Base-by-base conservation (phyloP, 1,140 invertebrate genomes). In the Drosophila rhopaloa region DNA sequence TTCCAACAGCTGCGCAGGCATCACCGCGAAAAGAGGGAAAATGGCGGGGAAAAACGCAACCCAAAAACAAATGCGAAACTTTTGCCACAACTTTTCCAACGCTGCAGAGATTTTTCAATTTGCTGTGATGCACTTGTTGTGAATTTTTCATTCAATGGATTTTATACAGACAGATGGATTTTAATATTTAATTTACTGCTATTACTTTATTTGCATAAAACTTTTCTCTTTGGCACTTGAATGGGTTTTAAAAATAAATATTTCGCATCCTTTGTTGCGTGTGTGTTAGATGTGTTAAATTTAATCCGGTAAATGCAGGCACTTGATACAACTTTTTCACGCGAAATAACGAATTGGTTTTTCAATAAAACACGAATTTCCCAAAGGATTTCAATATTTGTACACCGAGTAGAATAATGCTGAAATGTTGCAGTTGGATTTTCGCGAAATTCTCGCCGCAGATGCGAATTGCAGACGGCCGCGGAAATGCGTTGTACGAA, bases 1-100 rank as follows among this genome's bases (percentile, higher is more conserved):
- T 66, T 37, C 43, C 43, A 77, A 58, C 51, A 81, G 82, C 82
- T 82, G 83, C 83, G 79, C 83, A 86, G 84, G 83, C 83, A 83
- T 86, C 83, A 51, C 82, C 29, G 73, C 78, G 65, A 51, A 48
- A 76, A 51, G 37, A 27, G 35, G 37, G 38, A 50, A 67, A 67
- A 61, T 35, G 48, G 48, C 29, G 48, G 48, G 48, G 48, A 10
- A 24, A 24, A 47, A 19, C 19, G 44, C 44, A 13, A 13, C 16
- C 44, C 19, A 62, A 35, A 60, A 65, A 32, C 60, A 65, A 47
- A 67, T 29, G 62, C 50, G 10, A 57, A 46, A 71, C 50, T 70
- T 41, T 71, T 46, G 16, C 59, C 53, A 43, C 50, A 66, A 68
- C 40, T 67, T 66, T 43, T 48, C 46, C 43, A 27, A 19, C 43